Base-by-base conservation (phyloP, 2,113 vertebrate species). In the Anthoscopus minutus region DNA sequence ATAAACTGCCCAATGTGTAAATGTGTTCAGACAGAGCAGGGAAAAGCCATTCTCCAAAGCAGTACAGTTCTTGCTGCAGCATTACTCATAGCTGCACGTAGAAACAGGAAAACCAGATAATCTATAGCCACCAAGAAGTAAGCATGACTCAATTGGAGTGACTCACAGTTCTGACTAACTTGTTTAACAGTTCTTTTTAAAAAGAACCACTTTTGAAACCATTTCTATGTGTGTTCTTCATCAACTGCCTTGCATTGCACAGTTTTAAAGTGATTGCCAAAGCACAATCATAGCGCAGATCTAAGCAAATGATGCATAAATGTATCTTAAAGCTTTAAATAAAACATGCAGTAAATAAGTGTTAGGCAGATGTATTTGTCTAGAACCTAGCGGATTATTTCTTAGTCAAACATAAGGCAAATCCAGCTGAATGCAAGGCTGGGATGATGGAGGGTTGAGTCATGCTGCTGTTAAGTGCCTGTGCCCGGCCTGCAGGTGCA, bases 81-180 rank as follows among this genome's bases (percentile, higher is more conserved):
- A 51, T 90, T 93, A 86, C 33, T 89, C 88, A 86, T 7, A 86
- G 54, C 62, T 90, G 64, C 1, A 0, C 54, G 77, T 65, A 89
- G 62, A 74, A 89, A 74, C 23, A 88, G 37, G 77, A 90, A 92
- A 89, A 76, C 2, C 33, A 37, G 38, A 91, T 58, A 90, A 94
- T 77, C 82, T 77, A 65, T 21, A 92, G 71, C 83, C 71, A 81
- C 80, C 65, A 74, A 79, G 89, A 90, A 81, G 69, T 25, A 54
- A 85, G 66, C 7, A 2, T 95, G 96, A 96, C 85, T 96, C 94
- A 91, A 58, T 10, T 44, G 0, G 1, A 82, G 69, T 97, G 96
- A 97, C 71, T 96, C 95, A 96, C 7, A 4, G 24, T 50, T 88
- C 80, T 96, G 93, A 97, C 81, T 92, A 95, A 94, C 86, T 88